These are phyloP conservation scores for Lacerta viridis DNA, from an alignment of 2,797 vertebrate genomes.

Conservation along the genomic window DNA sequence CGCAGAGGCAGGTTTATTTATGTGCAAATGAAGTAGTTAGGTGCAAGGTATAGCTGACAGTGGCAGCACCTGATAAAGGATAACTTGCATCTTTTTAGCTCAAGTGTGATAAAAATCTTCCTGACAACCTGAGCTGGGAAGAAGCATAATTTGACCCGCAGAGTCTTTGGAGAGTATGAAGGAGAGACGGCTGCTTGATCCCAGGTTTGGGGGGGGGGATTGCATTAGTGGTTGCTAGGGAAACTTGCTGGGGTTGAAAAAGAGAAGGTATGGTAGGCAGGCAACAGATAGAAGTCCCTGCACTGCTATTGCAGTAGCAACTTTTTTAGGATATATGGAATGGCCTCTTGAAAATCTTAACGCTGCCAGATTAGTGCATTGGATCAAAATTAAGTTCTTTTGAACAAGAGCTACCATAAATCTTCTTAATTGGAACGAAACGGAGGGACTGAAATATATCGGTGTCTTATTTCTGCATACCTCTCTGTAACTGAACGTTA, in stretches of 20 bases:
- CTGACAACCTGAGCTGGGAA: constrained; percentile 25
- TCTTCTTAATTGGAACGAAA: background rate
- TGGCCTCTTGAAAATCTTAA: background rate
- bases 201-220: constrained; percentile 1
- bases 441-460: background rate
- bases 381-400: constrained; percentile 3
- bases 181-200: constrained; percentile 2
- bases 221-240: constrained; percentile 20
- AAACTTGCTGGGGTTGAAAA: constrained; percentile 36
- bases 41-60: background rate
- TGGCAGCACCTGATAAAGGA: background rate
- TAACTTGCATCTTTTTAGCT: constrained; percentile 28
- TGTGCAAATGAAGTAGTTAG: constrained; percentile 27
- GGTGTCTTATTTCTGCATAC: background rate
- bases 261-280: constrained; percentile 6
- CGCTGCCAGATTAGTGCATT: constrained; percentile 23
- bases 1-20: background rate
- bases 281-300: constrained; percentile 1
- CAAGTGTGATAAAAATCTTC: constrained; percentile 29
- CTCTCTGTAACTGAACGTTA: background rate
- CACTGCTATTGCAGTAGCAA: background rate
- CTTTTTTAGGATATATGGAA: background rate
- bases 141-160: constrained; percentile 31
- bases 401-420: constrained; percentile 1
- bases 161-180: constrained; percentile 4